phyloP scores from a whole-genome alignment of 2,888 invertebrate genomes.

The Molanna angustata region DNA sequence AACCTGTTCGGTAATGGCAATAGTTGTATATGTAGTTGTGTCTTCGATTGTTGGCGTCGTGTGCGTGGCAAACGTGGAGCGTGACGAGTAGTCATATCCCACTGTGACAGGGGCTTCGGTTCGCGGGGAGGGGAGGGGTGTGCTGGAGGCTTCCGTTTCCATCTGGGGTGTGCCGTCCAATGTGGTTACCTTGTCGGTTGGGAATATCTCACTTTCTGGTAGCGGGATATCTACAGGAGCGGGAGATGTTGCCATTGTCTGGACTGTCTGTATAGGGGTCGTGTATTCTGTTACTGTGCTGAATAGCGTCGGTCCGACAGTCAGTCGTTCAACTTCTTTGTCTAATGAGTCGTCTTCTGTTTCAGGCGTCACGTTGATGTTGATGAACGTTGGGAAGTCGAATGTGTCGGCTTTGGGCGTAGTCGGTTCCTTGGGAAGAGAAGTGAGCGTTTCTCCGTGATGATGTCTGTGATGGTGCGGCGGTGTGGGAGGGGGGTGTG shows the following conservation, averaged over 20 bases:
- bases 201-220: constrained; percentile 14
- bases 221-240: constrained; percentile 36
- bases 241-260: constrained; percentile 36
- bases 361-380: constrained; percentile 9
- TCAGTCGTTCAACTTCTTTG: constrained; percentile 23
- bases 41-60: constrained; percentile 35
- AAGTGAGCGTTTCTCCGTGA: constrained; percentile 43
- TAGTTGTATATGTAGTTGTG: constrained; percentile 42
- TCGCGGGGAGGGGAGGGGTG: constrained; percentile 1
- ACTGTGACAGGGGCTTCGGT: background rate
- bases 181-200: constrained; percentile 18
- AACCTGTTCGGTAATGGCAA: constrained; percentile 39
- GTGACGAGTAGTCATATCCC: constrained; percentile 3
- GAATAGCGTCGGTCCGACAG: too few species aligned
- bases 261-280: constrained; percentile 35
- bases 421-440: constrained; percentile 43
- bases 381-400: constrained; percentile 35
- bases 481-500: constrained; percentile 33
- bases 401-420: constrained; percentile 41
- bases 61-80: constrained; percentile 21
- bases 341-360: constrained; percentile 28
- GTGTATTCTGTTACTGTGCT: constrained; percentile 41
- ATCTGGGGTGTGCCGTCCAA: constrained; percentile 22
- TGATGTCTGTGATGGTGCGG: constrained; percentile 51
- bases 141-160: constrained; percentile 10